A percentile compares a stretch with the other conserved stretches of the same genome.
phyloP scores from a whole-genome alignment of 2,113 vertebrate species.

The Egretta garzetta region DNA sequence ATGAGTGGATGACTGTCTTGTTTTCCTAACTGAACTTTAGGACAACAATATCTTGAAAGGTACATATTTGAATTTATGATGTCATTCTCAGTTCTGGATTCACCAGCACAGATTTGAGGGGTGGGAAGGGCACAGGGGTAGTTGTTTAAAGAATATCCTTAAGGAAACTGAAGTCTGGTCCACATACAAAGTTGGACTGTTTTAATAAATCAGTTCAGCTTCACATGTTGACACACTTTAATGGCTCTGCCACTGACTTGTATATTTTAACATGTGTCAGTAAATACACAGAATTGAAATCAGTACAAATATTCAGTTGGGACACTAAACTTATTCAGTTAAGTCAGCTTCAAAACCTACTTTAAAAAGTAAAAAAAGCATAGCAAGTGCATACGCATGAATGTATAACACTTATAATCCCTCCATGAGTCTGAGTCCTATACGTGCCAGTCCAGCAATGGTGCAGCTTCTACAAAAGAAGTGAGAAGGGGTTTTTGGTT shows the following conservation, averaged over 20 bases:
- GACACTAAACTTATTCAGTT: background rate
- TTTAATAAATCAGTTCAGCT: slow-evolving; percentile 19
- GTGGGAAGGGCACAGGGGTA: background rate
- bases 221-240: background rate
- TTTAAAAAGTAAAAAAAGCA: slow-evolving; percentile 5
- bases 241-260: slow-evolving; percentile 29
- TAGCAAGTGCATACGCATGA: background rate
- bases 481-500: fast-evolving
- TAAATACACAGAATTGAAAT: slow-evolving; percentile 49
- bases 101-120: background rate
- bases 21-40: background rate
- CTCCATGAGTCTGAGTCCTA: background rate
- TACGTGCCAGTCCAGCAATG: background rate
- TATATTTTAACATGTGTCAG: slow-evolving; percentile 36
- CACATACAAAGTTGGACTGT: background rate
- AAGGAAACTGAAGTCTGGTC: background rate
- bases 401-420: background rate
- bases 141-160: background rate
- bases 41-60: background rate
- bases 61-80: background rate
- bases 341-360: background rate
- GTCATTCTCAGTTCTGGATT: background rate
- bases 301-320: background rate
- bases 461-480: background rate
- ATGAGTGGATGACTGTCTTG: background rate